Evolutionary conservation across 2,797 vertebrate genomes (phyloP).

Genomic region (Amphiprion clarkii): DNA sequence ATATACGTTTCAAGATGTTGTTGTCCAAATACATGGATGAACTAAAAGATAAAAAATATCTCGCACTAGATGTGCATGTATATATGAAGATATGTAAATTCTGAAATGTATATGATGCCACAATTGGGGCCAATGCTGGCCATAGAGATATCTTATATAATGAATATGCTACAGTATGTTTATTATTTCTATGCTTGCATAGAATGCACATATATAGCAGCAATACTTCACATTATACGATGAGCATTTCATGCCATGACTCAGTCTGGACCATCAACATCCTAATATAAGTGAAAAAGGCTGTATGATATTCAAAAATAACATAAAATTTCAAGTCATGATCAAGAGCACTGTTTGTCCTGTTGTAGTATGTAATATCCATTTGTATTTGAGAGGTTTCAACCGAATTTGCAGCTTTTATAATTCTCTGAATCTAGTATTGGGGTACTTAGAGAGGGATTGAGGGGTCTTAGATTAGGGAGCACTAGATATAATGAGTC

Average conservation of each 20-base stretch:
- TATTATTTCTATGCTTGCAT: constrained; percentile 82
- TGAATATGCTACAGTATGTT: constrained; percentile 76
- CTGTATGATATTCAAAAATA: constrained; percentile 41
- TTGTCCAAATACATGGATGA: constrained; percentile 32
- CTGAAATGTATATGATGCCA: constrained; percentile 78
- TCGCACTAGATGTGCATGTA: constrained; percentile 74
- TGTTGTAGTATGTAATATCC: constrained; percentile 34
- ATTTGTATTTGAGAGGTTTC: constrained; percentile 63
- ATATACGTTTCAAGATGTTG: constrained; percentile 52
- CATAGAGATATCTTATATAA: constrained; percentile 77
- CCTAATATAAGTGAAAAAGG: constrained; percentile 36
- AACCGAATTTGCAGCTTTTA: constrained; percentile 65
- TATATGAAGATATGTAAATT: constrained; percentile 82
- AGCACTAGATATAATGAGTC: constrained; percentile 67
- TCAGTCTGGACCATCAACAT: constrained; percentile 39
- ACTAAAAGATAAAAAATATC: constrained; percentile 46
- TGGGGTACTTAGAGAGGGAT: constrained; percentile 55
- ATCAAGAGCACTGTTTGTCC: constrained; percentile 36
- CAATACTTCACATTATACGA: constrained; percentile 77
- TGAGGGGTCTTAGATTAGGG: constrained; percentile 69
- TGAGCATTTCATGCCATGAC: constrained; percentile 56
- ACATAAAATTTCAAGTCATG: constrained; percentile 11
- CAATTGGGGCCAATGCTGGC: constrained; percentile 64
- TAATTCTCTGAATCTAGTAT: constrained; percentile 60
- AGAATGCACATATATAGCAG: constrained; percentile 82